A percentile compares a stretch with the other conserved stretches of the same genome.
Conservation (phyloP, 2,888 invertebrate genomes). For the Agriotes lineatus region DNA sequence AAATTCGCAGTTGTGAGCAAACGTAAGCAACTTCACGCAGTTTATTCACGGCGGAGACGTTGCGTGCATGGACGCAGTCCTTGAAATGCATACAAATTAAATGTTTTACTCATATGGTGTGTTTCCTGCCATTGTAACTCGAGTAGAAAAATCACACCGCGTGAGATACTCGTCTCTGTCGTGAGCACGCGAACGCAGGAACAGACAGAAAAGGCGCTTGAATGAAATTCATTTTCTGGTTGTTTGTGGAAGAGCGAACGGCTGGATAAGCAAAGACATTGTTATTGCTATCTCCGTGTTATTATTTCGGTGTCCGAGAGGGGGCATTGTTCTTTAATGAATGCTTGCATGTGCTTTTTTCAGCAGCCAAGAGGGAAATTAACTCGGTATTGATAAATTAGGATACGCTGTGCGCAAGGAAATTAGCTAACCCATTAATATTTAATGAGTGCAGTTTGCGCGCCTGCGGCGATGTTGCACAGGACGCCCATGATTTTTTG, state of each 20-base stretch:
- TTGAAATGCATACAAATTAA: conserved; percentile 62
- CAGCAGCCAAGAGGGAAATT: background rate
- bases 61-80: conserved; percentile 45
- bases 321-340: conserved; percentile 25
- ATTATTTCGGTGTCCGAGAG: background rate
- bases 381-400: background rate
- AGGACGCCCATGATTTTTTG: too few species aligned
- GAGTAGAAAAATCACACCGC: conserved; percentile 52
- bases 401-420: too few species aligned
- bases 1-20: background rate
- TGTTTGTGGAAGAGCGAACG: conserved; percentile 23
- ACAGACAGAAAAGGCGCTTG: conserved; percentile 19
- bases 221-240: conserved; percentile 26
- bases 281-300: conserved; percentile 1
- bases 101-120: conserved; percentile 60
- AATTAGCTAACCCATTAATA: too few species aligned
- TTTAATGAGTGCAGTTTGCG: too few species aligned
- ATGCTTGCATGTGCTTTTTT: background rate
- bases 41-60: conserved; percentile 31
- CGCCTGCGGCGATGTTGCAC: too few species aligned
- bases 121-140: conserved; percentile 59
- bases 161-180: conserved; percentile 49
- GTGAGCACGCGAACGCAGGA: background rate
- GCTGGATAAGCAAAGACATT: conserved; percentile 31
- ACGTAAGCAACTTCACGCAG: conserved; percentile 18